These are phyloP conservation scores for Poeciliopsis retropinna DNA, from an alignment of 2,113 vertebrate genomes.

Conservation along the genomic window DNA sequence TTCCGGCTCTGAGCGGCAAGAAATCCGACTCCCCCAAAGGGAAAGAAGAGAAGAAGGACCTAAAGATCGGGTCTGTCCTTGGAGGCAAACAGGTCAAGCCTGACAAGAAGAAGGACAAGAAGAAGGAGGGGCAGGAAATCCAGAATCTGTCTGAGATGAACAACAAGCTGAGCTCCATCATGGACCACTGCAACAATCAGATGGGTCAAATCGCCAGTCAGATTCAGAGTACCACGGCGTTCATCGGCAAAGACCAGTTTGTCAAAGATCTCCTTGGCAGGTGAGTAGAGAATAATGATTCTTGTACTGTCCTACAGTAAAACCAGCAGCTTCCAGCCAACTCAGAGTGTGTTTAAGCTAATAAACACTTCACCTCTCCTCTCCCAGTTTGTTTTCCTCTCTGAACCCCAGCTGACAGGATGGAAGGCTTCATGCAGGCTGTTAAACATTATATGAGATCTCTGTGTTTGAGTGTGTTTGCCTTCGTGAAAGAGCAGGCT, in stretches of 20 bases:
- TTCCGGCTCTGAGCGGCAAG: conserved; percentile 85
- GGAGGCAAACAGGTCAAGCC: conserved; percentile 84
- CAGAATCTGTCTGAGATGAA: conserved; percentile 64
- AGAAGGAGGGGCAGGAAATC: conserved; percentile 80
- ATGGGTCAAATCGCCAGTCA: conserved; percentile 74
- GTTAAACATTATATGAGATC: conserved; percentile 73
- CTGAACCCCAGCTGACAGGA: conserved; percentile 79
- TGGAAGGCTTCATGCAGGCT: conserved; percentile 72
- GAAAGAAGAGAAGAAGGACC: conserved; percentile 88
- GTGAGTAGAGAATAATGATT: conserved; percentile 67
- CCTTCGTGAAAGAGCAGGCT: conserved; percentile 43
- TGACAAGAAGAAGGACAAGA: conserved; percentile 89
- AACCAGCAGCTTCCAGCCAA: conserved; percentile 45
- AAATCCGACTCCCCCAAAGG: conserved; percentile 83
- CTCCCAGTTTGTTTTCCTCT: conserved; percentile 74
- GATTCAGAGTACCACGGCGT: conserved; percentile 69
- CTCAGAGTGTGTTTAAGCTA: conserved; percentile 57
- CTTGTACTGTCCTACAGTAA: conserved; percentile 1
- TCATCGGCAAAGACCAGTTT: conserved; percentile 84
- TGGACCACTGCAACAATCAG: conserved; percentile 78
- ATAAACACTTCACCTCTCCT: conserved; percentile 71
- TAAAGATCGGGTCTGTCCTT: conserved; percentile 83
- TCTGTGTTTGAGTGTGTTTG: conserved; percentile 3
- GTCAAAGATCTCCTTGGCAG: conserved; percentile 90
- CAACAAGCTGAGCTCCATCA: conserved; percentile 76